Evolutionary conservation across 2,797 vertebrate species (phyloP).

Genomic region (Danio jaintianensis): DNA sequence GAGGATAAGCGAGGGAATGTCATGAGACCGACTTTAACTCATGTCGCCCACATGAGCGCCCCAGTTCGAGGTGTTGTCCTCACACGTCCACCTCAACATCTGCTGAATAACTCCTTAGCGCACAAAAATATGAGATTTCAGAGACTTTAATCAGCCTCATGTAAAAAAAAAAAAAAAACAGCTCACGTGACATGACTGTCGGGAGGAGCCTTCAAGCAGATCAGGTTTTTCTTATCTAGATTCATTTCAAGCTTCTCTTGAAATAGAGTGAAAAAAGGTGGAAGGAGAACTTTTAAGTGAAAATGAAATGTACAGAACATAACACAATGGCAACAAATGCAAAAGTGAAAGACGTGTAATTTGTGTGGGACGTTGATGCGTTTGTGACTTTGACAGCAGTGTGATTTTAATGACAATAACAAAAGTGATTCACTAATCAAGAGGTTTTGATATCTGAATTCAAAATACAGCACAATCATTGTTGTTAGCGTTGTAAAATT

Average conservation of each 20-base stretch:
- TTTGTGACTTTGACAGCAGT: not conserved
- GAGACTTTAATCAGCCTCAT: constrained; percentile 65
- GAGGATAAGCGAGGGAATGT: not conserved
- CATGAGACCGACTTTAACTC: constrained; percentile 12
- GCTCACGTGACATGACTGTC: constrained; percentile 62
- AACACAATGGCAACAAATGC: not conserved
- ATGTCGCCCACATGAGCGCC: constrained; percentile 8
- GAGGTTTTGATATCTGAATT: not conserved
- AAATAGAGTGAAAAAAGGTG: constrained; percentile 42
- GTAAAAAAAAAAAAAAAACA: constrained; percentile 72
- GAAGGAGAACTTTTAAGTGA: constrained; percentile 34
- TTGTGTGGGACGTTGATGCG: not conserved
- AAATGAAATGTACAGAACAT: constrained; percentile 19
- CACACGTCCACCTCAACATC: not conserved
- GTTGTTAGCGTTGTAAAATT: not conserved
- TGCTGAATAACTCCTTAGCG: not conserved
- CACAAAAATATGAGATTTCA: constrained; percentile 57
- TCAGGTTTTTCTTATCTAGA: constrained; percentile 72
- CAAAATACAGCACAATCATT: not conserved
- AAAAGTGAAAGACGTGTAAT: not conserved
- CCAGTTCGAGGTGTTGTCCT: constrained; percentile 54
- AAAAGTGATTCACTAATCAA: not conserved
- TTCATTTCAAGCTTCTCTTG: constrained; percentile 51
- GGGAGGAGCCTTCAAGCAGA: constrained; percentile 61
- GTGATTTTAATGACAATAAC: not conserved